Evolutionary conservation across 2,113 vertebrate species (phyloP).

Genomic region (Salvelinus fontinalis): DNA sequence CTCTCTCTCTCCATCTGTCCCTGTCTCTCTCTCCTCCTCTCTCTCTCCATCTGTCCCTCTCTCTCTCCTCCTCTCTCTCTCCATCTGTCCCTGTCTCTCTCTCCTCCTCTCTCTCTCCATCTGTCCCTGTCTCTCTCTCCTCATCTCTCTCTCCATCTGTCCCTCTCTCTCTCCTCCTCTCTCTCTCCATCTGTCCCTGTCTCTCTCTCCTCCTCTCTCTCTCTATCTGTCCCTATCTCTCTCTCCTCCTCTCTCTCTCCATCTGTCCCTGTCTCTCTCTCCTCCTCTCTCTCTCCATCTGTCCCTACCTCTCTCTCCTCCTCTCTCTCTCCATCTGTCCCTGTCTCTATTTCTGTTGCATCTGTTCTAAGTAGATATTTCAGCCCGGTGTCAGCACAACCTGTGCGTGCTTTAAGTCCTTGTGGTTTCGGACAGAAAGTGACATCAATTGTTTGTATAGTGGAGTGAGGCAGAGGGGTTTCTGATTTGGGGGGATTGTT

Average conservation of each 20-base stretch:
- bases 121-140: too few relatives aligned
- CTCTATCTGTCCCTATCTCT: too few relatives aligned
- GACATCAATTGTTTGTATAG: conserved; percentile 1
- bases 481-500: conserved; percentile 70
- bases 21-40: not conserved
- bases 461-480: conserved; percentile 11
- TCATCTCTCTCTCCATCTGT: too few relatives aligned
- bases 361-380: not conserved
- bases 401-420: not conserved
- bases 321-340: not conserved
- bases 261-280: too few relatives aligned
- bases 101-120: too few relatives aligned
- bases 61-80: not conserved
- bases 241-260: too few relatives aligned
- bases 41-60: not conserved
- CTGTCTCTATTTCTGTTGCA: conserved; percentile 7
- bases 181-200: too few relatives aligned
- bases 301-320: too few relatives aligned
- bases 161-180: too few relatives aligned
- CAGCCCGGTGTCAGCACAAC: not conserved
- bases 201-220: too few relatives aligned
- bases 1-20: too few relatives aligned
- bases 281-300: too few relatives aligned
- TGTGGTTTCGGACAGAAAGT: not conserved
- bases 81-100: conserved; percentile 14